These are phyloP conservation scores for Cyrtorhinus lividipennis DNA, from an alignment of 1,140 invertebrate genomes.

Conservation along the genomic window DNA sequence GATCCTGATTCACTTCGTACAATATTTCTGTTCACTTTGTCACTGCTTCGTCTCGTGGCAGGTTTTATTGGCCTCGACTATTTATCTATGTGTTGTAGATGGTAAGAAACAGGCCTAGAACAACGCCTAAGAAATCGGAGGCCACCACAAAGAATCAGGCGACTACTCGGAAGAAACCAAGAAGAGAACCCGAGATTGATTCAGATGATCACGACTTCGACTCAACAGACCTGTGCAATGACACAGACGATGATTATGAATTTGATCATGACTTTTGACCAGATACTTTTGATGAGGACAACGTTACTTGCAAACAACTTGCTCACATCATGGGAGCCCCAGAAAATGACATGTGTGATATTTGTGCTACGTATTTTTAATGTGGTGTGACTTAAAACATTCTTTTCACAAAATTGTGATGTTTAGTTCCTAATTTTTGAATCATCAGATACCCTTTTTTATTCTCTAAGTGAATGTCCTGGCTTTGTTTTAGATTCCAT, in stretches of 20 bases:
- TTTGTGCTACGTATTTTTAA: not conserved
- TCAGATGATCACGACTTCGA: not conserved
- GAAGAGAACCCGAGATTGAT: not conserved
- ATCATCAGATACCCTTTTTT: not conserved
- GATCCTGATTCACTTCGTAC: too few species aligned
- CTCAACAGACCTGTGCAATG: not conserved
- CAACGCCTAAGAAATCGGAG: too few species aligned
- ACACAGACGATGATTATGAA: not conserved
- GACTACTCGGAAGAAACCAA: not conserved
- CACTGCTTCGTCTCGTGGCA: too few species aligned
- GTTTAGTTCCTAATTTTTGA: not conserved
- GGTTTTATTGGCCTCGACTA: too few species aligned
- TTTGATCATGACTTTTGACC: not conserved
- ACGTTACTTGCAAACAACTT: not conserved
- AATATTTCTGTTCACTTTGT: too few species aligned
- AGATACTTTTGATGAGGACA: not conserved
- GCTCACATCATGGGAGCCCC: not conserved
- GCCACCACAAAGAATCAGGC: too few species aligned
- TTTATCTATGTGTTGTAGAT: too few species aligned
- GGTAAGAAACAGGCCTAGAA: too few species aligned
- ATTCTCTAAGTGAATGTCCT: not conserved
- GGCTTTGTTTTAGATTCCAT: too few species aligned
- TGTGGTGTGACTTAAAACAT: not conserved
- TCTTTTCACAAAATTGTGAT: not conserved
- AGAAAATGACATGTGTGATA: not conserved